A percentile compares a stretch with the other conserved stretches of the same genome.
Conservation (phyloP, 2,888 invertebrate genomes). For the Drosophila phalerata region DNA sequence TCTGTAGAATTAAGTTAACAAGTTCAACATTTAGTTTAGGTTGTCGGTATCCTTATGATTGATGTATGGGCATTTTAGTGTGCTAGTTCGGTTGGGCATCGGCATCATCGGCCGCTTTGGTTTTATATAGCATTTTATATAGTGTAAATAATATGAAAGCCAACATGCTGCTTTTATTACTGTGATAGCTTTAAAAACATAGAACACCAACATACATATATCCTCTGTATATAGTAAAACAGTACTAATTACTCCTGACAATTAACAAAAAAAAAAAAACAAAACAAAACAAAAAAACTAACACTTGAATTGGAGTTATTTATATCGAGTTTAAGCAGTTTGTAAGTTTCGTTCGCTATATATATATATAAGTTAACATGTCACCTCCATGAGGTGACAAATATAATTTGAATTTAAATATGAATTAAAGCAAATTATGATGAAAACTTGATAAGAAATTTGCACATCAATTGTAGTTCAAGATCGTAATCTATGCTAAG, state of each 20-base stretch:
- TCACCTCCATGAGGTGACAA: constrained; percentile 71
- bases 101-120: constrained; percentile 46
- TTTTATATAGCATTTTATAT: constrained; percentile 57
- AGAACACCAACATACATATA: constrained; percentile 20
- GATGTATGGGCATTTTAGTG: constrained; percentile 26
- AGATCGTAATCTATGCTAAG: constrained; percentile 52
- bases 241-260: constrained; percentile 30
- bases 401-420: constrained; percentile 58
- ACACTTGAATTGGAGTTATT: constrained; percentile 51
- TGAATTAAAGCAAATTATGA: constrained; percentile 47
- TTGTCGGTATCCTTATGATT: constrained; percentile 50
- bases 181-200: constrained; percentile 64
- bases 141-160: constrained; percentile 46
- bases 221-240: constrained; percentile 35
- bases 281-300: constrained; percentile 2
- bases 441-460: constrained; percentile 44
- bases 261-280: constrained; percentile 19
- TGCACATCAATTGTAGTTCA: constrained; percentile 52
- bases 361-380: constrained; percentile 36
- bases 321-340: constrained; percentile 55
- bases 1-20: constrained; percentile 32
- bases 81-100: constrained; percentile 54
- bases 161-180: constrained; percentile 54
- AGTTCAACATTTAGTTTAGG: constrained; percentile 52
- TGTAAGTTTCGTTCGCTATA: constrained; percentile 51